phyloP scores from a whole-genome alignment of 2,888 invertebrate species.

The Oxyteleia sp. region DNA sequence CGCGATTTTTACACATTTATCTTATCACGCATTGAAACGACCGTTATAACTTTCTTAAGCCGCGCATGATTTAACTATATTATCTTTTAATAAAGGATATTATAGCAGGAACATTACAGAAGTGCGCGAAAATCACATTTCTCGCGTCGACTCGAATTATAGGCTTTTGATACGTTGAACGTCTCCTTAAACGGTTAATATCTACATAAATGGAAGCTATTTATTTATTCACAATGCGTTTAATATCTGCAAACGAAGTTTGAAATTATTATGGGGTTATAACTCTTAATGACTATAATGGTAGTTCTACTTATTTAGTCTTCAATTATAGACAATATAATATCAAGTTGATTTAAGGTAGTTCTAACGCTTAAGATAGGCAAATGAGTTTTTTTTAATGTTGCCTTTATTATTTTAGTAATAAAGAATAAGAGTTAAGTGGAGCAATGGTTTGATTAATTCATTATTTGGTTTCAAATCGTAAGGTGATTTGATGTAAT shows the following conservation, averaged over 20 bases:
- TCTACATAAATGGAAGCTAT: slow-evolving; percentile 24
- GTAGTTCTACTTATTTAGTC: too few relatives aligned
- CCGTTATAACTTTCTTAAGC: slow-evolving; percentile 53
- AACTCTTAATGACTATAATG: slow-evolving; percentile 3
- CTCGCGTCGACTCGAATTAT: slow-evolving; percentile 43
- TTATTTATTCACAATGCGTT: slow-evolving; percentile 34
- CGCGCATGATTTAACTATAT: slow-evolving; percentile 47
- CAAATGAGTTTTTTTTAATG: too few relatives aligned
- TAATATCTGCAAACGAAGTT: background rate
- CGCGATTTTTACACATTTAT: slow-evolving; percentile 39
- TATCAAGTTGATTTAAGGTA: slow-evolving; percentile 43
- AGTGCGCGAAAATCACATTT: slow-evolving; percentile 44
- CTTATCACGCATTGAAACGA: slow-evolving; percentile 42
- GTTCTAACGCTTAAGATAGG: too few relatives aligned
- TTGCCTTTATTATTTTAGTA: too few relatives aligned
- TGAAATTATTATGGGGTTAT: slow-evolving; percentile 11
- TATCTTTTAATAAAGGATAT: slow-evolving; percentile 60
- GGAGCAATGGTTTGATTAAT: too few relatives aligned
- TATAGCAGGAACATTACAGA: slow-evolving; percentile 33
- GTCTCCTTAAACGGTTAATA: slow-evolving; percentile 38
- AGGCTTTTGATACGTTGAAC: slow-evolving; percentile 40
- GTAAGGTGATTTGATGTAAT: too few relatives aligned
- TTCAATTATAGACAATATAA: too few relatives aligned
- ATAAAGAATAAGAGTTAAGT: too few relatives aligned
- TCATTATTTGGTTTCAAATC: too few relatives aligned